Evolutionary conservation across 2,888 invertebrate species (phyloP), one percentile per base, ranked within the genome.

Genomic region (Drosophila gaucha): DNA sequence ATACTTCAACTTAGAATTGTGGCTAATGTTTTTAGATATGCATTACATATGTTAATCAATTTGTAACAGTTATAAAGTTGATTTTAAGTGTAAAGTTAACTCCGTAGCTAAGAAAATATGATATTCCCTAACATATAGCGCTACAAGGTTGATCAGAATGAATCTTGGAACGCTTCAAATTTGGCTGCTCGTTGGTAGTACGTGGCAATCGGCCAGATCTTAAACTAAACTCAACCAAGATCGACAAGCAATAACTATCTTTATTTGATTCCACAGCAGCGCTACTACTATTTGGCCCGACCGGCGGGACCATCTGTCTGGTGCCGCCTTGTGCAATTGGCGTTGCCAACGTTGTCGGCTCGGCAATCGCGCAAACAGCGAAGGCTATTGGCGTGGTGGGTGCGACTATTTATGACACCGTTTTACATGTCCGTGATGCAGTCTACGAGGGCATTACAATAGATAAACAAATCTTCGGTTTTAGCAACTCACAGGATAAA

Each of bases 111-210:
- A 22, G 1, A 26, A 41, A 14, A 9, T 9, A 26, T 26, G 2
- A 1, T n/a, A 46, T 30, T 46, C 2, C 5, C 6, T 12, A 6
- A 3, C 2, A 18, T 12, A 18, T n/a, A 20, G 46, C 8, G 8
- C 4, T 10, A 26, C 3, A n/a, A 28, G 1, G 5, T 2, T 18
- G n/a, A 35, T 16, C 22, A 33, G 8, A 30, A 41, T n/a, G 14
- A 33, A 39, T 18, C 30, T 46, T 33, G 3, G 12, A 18, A 9
- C 9, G 6, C 3, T 22, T 9, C n/a, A 16, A 18, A 3, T 59
- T 28, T 46, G 1, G 1, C n/a, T 64, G 12, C n/a, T 46, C 0
- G 44, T 64, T 16, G 20, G 41, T 2, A 26, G 52, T 65, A 43
- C 3, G 39, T 35, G n/a, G 14, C 2, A 31, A 10, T 38, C 1